These are phyloP conservation scores for Drosophila emarginata DNA, from an alignment of 2,888 invertebrate genomes.

Conservation along the genomic window DNA sequence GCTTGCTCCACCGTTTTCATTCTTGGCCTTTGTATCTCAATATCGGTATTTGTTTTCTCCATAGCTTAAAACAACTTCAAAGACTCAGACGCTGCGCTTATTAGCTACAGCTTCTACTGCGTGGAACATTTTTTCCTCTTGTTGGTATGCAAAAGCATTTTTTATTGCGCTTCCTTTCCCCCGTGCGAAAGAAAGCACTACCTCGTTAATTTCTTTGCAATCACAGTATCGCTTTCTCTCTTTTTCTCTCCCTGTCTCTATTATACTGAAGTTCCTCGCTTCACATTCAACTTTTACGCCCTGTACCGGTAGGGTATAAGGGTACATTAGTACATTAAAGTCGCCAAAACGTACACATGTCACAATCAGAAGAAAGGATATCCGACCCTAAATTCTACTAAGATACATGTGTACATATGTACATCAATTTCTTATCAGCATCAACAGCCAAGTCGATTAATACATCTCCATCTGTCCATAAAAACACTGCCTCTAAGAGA, in stretches of 20 bases:
- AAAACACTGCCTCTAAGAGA: no score
- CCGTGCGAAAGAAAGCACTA: not conserved
- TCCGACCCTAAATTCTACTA: no score
- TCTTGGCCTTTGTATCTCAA: not conserved
- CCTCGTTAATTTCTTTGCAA: not conserved
- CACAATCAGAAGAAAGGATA: no score
- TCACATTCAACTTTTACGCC: no score
- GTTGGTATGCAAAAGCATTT: conserved; percentile 68
- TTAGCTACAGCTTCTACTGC: conserved; percentile 54
- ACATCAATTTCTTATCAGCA: no score
- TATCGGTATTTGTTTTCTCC: conserved; percentile 6
- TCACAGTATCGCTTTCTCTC: not conserved
- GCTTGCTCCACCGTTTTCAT: not conserved
- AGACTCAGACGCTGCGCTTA: conserved; percentile 60
- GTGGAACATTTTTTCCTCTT: conserved; percentile 48
- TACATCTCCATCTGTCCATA: no score
- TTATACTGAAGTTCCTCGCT: no score
- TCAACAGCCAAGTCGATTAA: no score
- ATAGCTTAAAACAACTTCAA: conserved; percentile 56
- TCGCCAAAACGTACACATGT: no score
- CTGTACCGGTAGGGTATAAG: no score
- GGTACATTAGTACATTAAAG: no score
- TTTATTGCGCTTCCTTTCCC: conserved; percentile 53
- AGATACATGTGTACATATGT: no score
- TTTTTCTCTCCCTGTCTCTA: not conserved